A percentile compares a stretch with the other conserved stretches of the same genome.
phyloP scores from a whole-genome alignment of 1,140 invertebrate species.

The Philopotamus ludificatus region DNA sequence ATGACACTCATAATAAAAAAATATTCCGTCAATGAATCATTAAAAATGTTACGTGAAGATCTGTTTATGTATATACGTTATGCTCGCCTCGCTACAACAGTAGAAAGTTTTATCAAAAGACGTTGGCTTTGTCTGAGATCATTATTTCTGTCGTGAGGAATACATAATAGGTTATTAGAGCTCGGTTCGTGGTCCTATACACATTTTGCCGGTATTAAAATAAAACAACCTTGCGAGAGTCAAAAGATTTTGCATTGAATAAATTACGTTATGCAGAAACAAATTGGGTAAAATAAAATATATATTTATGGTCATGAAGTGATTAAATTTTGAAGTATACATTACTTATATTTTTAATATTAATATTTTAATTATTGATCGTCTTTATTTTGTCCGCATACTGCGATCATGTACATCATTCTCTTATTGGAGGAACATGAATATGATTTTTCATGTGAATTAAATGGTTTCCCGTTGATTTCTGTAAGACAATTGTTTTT shows the following conservation, averaged over 20 bases:
- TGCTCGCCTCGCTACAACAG: neutral
- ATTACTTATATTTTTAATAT: too few relatives aligned
- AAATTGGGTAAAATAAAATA: too few relatives aligned
- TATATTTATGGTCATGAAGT: too few relatives aligned
- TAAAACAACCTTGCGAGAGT: neutral
- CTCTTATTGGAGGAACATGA: neutral
- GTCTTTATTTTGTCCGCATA: too few relatives aligned
- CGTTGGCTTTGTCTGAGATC: neutral
- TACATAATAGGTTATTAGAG: constrained; percentile 15
- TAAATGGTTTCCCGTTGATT: neutral
- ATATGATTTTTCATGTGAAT: neutral
- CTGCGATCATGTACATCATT: neutral
- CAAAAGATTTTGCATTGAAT: neutral
- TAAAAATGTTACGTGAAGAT: too few relatives aligned
- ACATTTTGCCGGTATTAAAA: neutral
- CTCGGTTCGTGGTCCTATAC: neutral
- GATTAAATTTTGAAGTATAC: too few relatives aligned
- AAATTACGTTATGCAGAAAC: constrained; percentile 14
- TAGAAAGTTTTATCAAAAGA: neutral
- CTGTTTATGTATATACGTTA: neutral
- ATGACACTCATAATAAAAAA: too few relatives aligned
- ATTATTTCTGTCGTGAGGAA: constrained; percentile 13
- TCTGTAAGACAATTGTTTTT: neutral
- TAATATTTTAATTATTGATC: neutral
- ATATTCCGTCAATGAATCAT: too few relatives aligned